Evolutionary conservation across 2,888 invertebrate genomes (phyloP).

Genomic region (Imbricaverruca yamaguchii): DNA sequence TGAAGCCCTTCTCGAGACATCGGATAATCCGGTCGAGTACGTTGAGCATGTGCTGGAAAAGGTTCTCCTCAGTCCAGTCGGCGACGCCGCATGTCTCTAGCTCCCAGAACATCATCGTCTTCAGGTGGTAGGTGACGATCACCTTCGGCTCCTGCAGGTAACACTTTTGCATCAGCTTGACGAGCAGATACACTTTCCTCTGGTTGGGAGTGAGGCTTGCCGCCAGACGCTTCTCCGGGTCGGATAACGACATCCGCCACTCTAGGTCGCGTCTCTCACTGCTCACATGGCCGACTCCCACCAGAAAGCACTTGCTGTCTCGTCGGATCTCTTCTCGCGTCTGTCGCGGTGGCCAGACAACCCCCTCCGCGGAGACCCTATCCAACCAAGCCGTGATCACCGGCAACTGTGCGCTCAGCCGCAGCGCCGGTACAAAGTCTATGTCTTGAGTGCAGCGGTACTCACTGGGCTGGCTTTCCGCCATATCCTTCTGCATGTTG

Average conservation of each 20-base stretch:
- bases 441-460: neutral
- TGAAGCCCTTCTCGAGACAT: neutral
- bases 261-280: neutral
- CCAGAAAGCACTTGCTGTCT: neutral
- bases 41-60: neutral
- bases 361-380: neutral
- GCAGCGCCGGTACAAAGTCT: neutral
- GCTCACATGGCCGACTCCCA: neutral
- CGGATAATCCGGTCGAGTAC: neutral
- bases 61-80: neutral
- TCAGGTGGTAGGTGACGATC: neutral
- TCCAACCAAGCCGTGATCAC: neutral
- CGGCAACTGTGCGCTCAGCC: neutral
- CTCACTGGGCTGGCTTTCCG: neutral
- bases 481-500: neutral
- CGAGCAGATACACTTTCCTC: neutral
- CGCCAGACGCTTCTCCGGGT: neutral
- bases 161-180: neutral
- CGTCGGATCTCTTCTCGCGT: neutral
- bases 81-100: neutral
- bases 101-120: neutral
- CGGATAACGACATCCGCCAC: neutral
- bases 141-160: neutral
- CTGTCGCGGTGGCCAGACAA: neutral
- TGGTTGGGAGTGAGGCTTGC: neutral